Percentiles rank a stretch among this genome's conserved stretches.
Conservation (phyloP, 2,888 invertebrate genomes). For the Incurvaria masculella region DNA sequence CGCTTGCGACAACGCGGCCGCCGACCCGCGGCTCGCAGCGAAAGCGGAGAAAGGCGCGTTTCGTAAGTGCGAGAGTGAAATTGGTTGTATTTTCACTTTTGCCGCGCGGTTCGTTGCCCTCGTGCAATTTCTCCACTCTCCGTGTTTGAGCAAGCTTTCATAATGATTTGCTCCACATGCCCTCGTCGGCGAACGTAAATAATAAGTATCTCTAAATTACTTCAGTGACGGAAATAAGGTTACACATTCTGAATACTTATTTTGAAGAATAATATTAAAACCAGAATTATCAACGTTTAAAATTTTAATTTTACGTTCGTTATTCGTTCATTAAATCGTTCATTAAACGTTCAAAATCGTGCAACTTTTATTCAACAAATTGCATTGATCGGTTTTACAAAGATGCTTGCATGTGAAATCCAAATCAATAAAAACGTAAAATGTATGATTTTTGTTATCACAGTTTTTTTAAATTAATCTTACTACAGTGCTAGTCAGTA, state of each 20-base stretch:
- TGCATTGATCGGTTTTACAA: too few relatives aligned
- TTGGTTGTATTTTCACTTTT: slow-evolving; percentile 51
- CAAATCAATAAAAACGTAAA: too few relatives aligned
- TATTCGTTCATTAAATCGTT: slow-evolving; percentile 5
- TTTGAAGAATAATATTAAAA: slow-evolving; percentile 11
- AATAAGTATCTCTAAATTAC: not conserved
- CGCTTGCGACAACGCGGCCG: slow-evolving; percentile 16
- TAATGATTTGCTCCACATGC: not conserved
- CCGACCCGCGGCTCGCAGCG: slow-evolving; percentile 26
- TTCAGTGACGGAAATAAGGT: too few relatives aligned
- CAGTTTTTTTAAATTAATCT: too few relatives aligned
- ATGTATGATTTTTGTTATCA: too few relatives aligned
- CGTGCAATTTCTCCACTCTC: slow-evolving; percentile 11
- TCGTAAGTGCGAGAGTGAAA: slow-evolving; percentile 56
- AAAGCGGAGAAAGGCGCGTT: slow-evolving; percentile 56
- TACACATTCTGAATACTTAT: too few relatives aligned
- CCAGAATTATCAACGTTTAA: slow-evolving; percentile 1
- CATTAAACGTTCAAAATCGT: too few relatives aligned
- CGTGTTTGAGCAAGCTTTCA: not conserved
- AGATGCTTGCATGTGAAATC: too few relatives aligned
- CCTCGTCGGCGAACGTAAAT: not conserved
- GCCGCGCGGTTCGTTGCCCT: slow-evolving; percentile 39
- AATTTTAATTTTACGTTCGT: slow-evolving; percentile 2
- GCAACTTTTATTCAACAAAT: too few relatives aligned
- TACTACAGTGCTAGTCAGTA: too few relatives aligned